Evolutionary conservation across 1,140 invertebrate genomes (phyloP).

Genomic region (Drosophila azteca): DNA sequence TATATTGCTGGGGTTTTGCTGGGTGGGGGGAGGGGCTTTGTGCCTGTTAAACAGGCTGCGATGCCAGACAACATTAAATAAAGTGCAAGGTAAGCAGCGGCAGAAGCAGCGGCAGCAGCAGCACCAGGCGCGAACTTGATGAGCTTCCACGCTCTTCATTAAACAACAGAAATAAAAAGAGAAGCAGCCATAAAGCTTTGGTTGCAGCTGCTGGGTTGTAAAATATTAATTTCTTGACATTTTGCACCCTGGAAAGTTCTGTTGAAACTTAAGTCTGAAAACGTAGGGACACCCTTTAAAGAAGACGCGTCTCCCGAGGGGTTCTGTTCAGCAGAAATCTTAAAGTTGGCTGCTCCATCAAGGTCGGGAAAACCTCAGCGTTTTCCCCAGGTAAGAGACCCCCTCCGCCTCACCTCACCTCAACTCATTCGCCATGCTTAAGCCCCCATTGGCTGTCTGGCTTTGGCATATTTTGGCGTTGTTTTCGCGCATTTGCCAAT

Average conservation of each 20-base stretch:
- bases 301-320: background rate
- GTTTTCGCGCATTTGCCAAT: conserved; percentile 59
- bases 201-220: conserved; percentile 8
- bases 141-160: conserved; percentile 22
- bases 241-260: background rate
- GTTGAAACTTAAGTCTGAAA: too few relatives aligned
- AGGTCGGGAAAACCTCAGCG: too few relatives aligned
- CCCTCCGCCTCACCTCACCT: too few relatives aligned
- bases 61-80: conserved; percentile 33
- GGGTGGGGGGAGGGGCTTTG: background rate
- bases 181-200: conserved; percentile 20
- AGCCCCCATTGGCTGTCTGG: conserved; percentile 1
- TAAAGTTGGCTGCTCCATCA: too few relatives aligned
- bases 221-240: conserved; percentile 17
- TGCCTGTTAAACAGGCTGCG: background rate
- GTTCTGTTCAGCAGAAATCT: too few relatives aligned
- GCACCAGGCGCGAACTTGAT: conserved; percentile 31
- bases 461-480: conserved; percentile 29
- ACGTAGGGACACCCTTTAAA: too few relatives aligned
- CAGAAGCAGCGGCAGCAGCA: background rate
- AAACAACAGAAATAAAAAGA: background rate
- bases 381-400: too few relatives aligned
- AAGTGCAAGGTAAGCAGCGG: conserved; percentile 35
- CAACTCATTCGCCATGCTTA: background rate
- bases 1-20: conserved; percentile 34